Evolutionary conservation across 2,113 vertebrate species (phyloP).

Genomic region (Neopipo cinnamomea): DNA sequence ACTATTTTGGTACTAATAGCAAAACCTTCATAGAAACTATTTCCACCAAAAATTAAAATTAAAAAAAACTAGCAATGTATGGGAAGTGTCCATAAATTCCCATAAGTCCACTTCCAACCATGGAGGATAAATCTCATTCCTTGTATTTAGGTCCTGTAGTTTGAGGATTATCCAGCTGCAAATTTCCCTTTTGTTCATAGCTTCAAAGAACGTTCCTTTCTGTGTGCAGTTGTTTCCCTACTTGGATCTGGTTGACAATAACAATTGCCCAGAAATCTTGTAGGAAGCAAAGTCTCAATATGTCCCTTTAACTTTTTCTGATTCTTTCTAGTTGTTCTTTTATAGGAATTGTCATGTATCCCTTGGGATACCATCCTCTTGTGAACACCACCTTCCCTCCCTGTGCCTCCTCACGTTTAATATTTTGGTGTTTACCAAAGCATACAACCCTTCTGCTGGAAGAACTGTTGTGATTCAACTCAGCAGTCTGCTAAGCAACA

Average conservation of each 20-base stretch:
- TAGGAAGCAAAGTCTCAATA: neutral
- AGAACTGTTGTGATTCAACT: neutral
- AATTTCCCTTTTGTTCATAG: neutral
- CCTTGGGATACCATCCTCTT: neutral
- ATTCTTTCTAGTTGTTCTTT: neutral
- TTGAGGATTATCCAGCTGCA: neutral
- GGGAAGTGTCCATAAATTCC: neutral
- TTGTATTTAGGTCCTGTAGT: neutral
- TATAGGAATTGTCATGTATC: accelerated
- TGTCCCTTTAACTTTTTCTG: neutral
- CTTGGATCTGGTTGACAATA: neutral
- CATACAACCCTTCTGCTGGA: neutral
- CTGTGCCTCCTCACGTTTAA: neutral
- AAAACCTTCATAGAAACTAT: neutral
- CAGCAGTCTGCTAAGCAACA: neutral
- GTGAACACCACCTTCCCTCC: neutral
- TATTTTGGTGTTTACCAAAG: neutral
- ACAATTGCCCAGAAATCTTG: neutral
- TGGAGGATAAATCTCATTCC: neutral
- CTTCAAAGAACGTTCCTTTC: neutral
- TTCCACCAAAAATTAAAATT: neutral
- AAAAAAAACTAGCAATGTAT: neutral
- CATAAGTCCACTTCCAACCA: neutral
- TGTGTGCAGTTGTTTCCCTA: neutral
- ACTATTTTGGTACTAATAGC: neutral